Evolutionary conservation across 2,113 vertebrate species (phyloP), one percentile per base, ranked within the genome.

Genomic region (Ranitomeya variabilis): DNA sequence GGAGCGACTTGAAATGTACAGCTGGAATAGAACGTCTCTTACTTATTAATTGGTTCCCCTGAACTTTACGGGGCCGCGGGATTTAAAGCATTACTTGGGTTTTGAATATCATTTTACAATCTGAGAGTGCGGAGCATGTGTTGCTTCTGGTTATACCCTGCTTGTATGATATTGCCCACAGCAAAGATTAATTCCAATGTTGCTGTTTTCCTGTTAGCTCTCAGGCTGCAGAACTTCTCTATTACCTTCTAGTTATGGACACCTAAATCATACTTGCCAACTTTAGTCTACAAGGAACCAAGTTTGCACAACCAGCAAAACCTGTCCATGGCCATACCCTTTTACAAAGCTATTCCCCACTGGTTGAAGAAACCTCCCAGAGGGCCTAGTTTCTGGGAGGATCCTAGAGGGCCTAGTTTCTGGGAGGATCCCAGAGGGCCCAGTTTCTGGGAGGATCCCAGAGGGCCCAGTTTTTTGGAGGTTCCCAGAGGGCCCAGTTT

Each of bases 11-110:
- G 78, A 80, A 80, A 79, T n/a, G 14, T 79, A 79, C n/a, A 79
- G 77, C 37, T 79, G 73, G 37, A 51, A 7, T 16, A 76, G 18
- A 76, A 51, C 14, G 45, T 21, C 73, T 51, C 15, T 13, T 18
- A 45, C 37, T 76, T 76, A 76, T 76, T 51, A 76, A 76, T 76
- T 76, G 73, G 45, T 76, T 76, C 45, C 18, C 8, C 37, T 52
- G 18, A 76, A 76, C 11, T 52, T 19, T 52, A 52, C 52, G 26
- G 73, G 16, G 10, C 73, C 11, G 37, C 19, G 73, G 73, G 73
- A 74, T 74, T 52, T 76, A 21, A 76, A 21, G 18, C 73, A 76
- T 76, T 76, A 76, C 31, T 74, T 45, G 7, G n/a, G n/a, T 71
- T 15, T 16, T 71, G 69, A 15, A 71, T 37, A 15, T 31, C 2